Evolutionary conservation across 2,113 vertebrate species (phyloP).

Genomic region (Perca fluviatilis): DNA sequence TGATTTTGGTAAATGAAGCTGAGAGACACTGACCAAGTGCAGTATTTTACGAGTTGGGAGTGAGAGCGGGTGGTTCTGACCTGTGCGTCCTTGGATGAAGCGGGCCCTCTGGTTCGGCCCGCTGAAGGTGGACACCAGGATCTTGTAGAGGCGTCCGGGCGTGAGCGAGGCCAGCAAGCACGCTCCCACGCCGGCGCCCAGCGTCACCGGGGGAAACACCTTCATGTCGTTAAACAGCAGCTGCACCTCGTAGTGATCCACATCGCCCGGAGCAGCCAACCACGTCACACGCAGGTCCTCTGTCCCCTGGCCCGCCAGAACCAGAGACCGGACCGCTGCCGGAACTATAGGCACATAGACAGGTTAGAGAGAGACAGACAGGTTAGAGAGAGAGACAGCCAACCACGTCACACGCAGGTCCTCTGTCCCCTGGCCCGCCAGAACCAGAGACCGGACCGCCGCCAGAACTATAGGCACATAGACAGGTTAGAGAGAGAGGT

Average conservation of each 20-base stretch:
- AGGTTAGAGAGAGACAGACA: too few relatives aligned
- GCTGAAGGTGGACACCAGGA: conserved; percentile 94
- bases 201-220: conserved; percentile 92
- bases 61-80: conserved; percentile 71
- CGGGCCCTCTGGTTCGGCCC: conserved; percentile 91
- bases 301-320: conserved; percentile 83
- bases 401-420: too few relatives aligned
- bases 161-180: conserved; percentile 91
- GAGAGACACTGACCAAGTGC: too few relatives aligned
- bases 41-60: too few relatives aligned
- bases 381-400: too few relatives aligned
- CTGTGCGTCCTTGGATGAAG: conserved; percentile 94
- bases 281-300: conserved; percentile 91
- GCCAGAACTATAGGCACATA: too few relatives aligned
- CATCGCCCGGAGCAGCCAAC: conserved; percentile 89
- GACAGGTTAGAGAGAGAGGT: too few relatives aligned
- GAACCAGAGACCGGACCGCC: too few relatives aligned
- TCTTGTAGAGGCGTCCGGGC: conserved; percentile 95
- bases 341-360: conserved; percentile 84
- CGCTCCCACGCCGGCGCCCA: conserved; percentile 85
- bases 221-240: conserved; percentile 97
- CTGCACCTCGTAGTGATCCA: conserved; percentile 97
- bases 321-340: conserved; percentile 88
- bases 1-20: too few relatives aligned
- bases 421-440: too few relatives aligned